phyloP scores from a whole-genome alignment of 2,113 vertebrate genomes.

The Junco hyemalis region DNA sequence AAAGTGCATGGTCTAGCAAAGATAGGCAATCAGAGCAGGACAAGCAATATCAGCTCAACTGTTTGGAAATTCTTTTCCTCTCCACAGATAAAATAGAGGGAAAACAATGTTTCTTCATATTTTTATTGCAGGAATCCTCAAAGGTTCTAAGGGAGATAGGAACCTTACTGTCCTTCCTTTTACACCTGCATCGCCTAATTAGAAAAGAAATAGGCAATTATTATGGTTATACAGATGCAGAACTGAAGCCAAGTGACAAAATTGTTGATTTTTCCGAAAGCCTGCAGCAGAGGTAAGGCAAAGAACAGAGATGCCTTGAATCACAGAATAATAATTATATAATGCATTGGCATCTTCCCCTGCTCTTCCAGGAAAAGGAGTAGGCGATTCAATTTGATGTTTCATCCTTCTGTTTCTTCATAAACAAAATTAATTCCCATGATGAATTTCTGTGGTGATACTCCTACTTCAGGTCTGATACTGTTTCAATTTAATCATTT shows the following conservation, averaged over 20 bases:
- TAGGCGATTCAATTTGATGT: background rate
- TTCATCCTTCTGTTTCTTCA: conserved; percentile 15
- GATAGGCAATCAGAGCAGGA: background rate
- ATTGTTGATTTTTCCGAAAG: background rate
- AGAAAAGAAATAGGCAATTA: background rate
- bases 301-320: background rate
- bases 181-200: background rate
- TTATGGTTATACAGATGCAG: background rate
- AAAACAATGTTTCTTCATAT: background rate
- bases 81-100: background rate
- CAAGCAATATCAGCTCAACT: background rate
- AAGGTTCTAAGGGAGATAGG: background rate
- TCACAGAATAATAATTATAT: background rate
- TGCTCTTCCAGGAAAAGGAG: background rate
- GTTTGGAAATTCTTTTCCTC: background rate
- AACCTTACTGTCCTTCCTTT: background rate
- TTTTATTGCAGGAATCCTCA: background rate
- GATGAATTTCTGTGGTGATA: conserved; percentile 16
- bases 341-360: background rate
- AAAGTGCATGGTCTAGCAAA: background rate
- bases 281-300: background rate
- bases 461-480: background rate
- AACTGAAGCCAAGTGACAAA: background rate
- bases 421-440: conserved; percentile 9
- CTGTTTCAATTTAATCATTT: background rate